These are phyloP conservation scores for Drosophila sulfurigaster DNA, from an alignment of 1,140 invertebrate genomes.

Conservation along the genomic window DNA sequence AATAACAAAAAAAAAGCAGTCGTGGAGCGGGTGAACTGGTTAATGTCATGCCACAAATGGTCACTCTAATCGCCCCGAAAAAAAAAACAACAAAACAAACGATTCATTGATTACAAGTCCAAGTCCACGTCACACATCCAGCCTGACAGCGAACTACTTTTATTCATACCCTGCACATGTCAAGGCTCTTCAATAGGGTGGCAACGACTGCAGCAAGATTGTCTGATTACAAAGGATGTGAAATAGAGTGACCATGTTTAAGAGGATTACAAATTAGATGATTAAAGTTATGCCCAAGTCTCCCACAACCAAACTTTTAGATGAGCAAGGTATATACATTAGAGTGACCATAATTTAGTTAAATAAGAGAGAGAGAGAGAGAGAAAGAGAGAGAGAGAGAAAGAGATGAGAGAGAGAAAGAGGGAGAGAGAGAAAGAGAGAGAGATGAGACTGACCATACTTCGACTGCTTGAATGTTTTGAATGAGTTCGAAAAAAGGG, in stretches of 20 bases:
- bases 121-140: constrained; percentile 24
- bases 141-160: constrained; percentile 8
- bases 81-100: not conserved
- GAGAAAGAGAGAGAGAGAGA: too few species aligned
- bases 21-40: constrained; percentile 47
- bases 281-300: too few species aligned
- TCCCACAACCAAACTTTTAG: too few species aligned
- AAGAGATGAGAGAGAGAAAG: too few species aligned
- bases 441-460: too few species aligned
- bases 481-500: too few species aligned
- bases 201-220: not conserved
- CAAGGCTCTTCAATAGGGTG: not conserved
- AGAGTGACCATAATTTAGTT: too few species aligned
- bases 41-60: constrained; percentile 20
- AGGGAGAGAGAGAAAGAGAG: too few species aligned
- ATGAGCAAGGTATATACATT: too few species aligned
- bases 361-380: too few species aligned
- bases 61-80: constrained; percentile 46
- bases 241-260: not conserved
- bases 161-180: not conserved
- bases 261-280: too few species aligned
- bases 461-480: too few species aligned
- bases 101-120: constrained; percentile 14
- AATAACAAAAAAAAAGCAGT: not conserved
- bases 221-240: not conserved